phyloP scores from a whole-genome alignment of 2,888 invertebrate genomes.

The Lampropteryx suffumata region DNA sequence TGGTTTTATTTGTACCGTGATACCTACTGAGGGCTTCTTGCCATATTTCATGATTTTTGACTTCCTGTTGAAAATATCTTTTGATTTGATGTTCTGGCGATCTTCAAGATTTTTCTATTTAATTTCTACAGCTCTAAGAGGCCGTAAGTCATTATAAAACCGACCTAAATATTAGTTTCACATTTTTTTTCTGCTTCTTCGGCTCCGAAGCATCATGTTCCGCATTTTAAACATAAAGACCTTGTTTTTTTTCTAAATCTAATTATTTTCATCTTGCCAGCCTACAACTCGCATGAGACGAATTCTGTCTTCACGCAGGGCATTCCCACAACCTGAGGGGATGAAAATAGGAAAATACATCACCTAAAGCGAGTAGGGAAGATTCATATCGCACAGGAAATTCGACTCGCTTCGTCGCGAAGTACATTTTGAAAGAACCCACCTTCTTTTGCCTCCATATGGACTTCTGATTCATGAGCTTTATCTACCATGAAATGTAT shows the following conservation, averaged over 20 bases:
- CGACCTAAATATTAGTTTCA: no score
- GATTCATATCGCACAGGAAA: constrained; percentile 81
- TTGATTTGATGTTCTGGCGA: no score
- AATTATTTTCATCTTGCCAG: constrained; percentile 10
- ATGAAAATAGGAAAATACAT: constrained; percentile 80
- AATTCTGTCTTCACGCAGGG: constrained; percentile 42
- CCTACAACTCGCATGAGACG: constrained; percentile 19
- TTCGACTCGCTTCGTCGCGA: constrained; percentile 67
- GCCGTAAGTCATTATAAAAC: no score
- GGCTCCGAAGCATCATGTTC: no score
- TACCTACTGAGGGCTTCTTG: no score
- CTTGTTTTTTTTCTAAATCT: not conserved
- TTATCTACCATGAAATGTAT: constrained; percentile 80
- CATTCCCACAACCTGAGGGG: constrained; percentile 54
- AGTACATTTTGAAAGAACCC: constrained; percentile 72
- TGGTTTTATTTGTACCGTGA: no score
- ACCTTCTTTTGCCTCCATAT: constrained; percentile 71
- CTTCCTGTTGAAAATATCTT: no score
- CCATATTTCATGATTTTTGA: no score
- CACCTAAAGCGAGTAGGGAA: constrained; percentile 81
- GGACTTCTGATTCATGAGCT: constrained; percentile 80
- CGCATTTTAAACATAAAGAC: no score
- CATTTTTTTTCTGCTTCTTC: no score
- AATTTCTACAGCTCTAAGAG: not conserved
- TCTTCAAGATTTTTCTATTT: no score